Conservation (phyloP, 2,888 invertebrate genomes). For the Tineola bisselliella region DNA sequence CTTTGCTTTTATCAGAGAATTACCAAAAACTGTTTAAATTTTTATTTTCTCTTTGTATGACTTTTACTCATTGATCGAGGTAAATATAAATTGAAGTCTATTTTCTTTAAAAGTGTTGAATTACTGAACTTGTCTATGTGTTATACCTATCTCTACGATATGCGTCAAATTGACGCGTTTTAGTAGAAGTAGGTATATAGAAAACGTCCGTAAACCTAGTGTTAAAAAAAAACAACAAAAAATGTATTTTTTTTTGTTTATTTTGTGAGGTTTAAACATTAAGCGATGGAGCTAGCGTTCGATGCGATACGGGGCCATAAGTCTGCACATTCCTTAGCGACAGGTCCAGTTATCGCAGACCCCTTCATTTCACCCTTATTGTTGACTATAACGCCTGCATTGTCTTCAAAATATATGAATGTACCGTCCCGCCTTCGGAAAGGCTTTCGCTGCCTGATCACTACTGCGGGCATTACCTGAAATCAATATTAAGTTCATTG, state of each 20-base stretch:
- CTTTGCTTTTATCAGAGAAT: too few relatives aligned
- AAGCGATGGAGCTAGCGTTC: constrained; percentile 98
- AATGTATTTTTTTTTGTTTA: background rate
- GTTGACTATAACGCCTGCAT: constrained; percentile 99
- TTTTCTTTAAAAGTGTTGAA: too few relatives aligned
- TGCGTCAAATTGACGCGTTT: too few relatives aligned
- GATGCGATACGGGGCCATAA: constrained; percentile 99
- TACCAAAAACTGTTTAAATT: too few relatives aligned
- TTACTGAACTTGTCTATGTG: too few relatives aligned
- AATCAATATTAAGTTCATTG: background rate
- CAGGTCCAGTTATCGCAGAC: constrained; percentile 99
- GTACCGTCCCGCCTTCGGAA: constrained; percentile 99
- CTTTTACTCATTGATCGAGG: too few relatives aligned
- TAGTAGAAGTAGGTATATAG: too few relatives aligned
- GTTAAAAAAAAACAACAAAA: background rate
- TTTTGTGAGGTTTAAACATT: constrained; percentile 20
- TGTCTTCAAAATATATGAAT: constrained; percentile 99
- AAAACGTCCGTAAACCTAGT: too few relatives aligned
- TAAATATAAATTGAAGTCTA: too few relatives aligned
- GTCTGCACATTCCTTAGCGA: constrained; percentile 99
- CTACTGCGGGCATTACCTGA: constrained; percentile 98
- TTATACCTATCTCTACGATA: too few relatives aligned
- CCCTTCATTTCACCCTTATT: constrained; percentile 99
- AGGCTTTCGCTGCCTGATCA: constrained; percentile 97
- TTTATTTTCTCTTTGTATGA: too few relatives aligned